Evolutionary conservation across 2,888 invertebrate species (phyloP).

Genomic region (Drosophila tripunctata): DNA sequence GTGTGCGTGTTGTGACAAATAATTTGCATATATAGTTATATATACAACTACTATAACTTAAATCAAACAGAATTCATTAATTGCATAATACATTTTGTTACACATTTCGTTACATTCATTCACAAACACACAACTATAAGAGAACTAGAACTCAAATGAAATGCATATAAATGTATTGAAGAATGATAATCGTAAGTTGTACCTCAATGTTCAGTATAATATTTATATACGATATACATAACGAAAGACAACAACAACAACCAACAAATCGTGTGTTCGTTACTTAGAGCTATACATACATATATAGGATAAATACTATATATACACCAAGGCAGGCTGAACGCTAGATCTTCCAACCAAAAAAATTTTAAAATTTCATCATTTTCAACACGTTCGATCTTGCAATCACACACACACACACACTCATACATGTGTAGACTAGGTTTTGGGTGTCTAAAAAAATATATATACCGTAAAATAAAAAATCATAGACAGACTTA

Average conservation of each 20-base stretch:
- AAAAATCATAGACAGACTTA: conserved; percentile 42
- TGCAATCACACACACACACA: conserved; percentile 5
- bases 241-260: too few species aligned
- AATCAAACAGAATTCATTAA: conserved; percentile 5
- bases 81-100: too few species aligned
- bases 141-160: conserved; percentile 35
- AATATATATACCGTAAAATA: conserved; percentile 32
- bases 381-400: conserved; percentile 5
- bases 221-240: conserved; percentile 16
- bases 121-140: conserved; percentile 4
- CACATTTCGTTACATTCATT: background rate
- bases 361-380: background rate
- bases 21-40: conserved; percentile 64
- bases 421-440: conserved; percentile 28
- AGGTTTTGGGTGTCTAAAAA: conserved; percentile 56
- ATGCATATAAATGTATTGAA: conserved; percentile 56
- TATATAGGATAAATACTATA: conserved; percentile 10
- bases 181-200: conserved; percentile 78
- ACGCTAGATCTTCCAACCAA: conserved; percentile 12
- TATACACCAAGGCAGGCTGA: conserved; percentile 9
- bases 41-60: too few species aligned
- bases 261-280: conserved; percentile 1
- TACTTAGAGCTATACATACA: conserved; percentile 2
- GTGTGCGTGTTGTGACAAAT: conserved; percentile 69
- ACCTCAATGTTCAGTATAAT: conserved; percentile 72